Evolutionary conservation across 2,888 invertebrate genomes (phyloP).

Genomic region (Empis stercorea): DNA sequence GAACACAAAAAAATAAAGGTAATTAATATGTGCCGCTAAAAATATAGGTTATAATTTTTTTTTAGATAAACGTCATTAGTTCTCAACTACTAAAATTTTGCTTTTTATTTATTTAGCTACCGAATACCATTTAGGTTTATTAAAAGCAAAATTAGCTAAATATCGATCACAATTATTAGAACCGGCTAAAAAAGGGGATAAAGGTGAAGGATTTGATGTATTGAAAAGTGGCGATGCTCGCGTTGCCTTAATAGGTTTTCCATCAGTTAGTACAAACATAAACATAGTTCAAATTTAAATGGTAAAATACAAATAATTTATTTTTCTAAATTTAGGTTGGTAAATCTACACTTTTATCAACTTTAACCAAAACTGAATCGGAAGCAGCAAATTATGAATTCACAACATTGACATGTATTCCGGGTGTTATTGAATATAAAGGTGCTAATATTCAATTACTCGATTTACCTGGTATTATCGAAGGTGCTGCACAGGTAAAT

Average conservation of each 20-base stretch:
- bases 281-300: too few species aligned
- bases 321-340: conserved; percentile 18
- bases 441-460: conserved; percentile 97
- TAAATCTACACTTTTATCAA: conserved; percentile 84
- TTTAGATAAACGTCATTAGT: too few species aligned
- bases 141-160: conserved; percentile 95
- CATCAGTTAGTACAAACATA: conserved; percentile 46
- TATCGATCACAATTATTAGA: conserved; percentile 89
- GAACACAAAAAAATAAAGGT: conserved; percentile 99
- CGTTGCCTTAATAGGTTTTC: conserved; percentile 95
- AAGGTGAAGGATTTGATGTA: conserved; percentile 98
- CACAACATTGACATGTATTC: conserved; percentile 97
- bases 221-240: conserved; percentile 98
- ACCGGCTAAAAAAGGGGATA: conserved; percentile 86
- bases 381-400: conserved; percentile 98
- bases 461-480: conserved; percentile 98
- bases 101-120: conserved; percentile 56
- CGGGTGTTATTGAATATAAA: conserved; percentile 96
- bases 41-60: background rate
- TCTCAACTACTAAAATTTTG: too few species aligned
- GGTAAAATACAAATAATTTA: too few species aligned
- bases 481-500: conserved; percentile 78
- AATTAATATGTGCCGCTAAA: conserved; percentile 10
- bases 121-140: conserved; percentile 94
- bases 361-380: conserved; percentile 89